A percentile compares a stretch with the other conserved stretches of the same genome.
Conservation (phyloP, 1,140 invertebrate genomes). For the Kradibia gibbosae region DNA sequence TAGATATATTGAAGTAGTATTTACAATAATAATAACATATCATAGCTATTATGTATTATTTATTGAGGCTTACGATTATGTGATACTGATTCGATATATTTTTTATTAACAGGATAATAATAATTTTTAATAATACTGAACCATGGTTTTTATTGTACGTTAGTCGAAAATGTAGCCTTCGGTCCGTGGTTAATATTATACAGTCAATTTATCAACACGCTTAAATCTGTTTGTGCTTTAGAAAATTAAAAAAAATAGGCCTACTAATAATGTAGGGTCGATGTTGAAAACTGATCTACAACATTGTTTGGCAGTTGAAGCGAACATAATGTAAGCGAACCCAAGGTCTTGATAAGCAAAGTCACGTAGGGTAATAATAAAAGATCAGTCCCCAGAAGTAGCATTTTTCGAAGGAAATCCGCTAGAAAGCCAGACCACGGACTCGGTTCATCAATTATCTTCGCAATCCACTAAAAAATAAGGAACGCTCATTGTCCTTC, state of each 20-base stretch:
- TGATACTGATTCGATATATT: background rate
- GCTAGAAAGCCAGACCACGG: background rate
- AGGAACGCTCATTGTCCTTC: background rate
- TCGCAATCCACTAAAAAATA: constrained; percentile 32
- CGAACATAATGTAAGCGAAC: background rate
- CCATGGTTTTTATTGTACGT: too few species aligned
- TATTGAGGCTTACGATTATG: too few species aligned
- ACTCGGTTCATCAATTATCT: constrained; percentile 20
- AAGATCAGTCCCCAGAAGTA: background rate
- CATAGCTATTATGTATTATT: too few species aligned
- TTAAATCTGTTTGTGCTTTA: too few species aligned
- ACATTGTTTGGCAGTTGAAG: too few species aligned
- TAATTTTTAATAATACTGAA: background rate
- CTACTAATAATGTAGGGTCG: background rate
- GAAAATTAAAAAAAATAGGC: too few species aligned
- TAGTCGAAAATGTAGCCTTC: too few species aligned
- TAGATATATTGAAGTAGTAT: background rate
- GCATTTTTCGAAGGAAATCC: background rate
- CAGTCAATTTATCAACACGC: too few species aligned
- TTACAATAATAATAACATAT: too few species aligned
- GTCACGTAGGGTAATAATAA: constrained; percentile 5
- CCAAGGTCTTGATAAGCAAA: background rate
- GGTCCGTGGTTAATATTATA: too few species aligned
- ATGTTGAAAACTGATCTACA: background rate
- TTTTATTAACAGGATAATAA: background rate